Evolutionary conservation across 2,888 invertebrate genomes (phyloP).

Genomic region (Dynastes maya): DNA sequence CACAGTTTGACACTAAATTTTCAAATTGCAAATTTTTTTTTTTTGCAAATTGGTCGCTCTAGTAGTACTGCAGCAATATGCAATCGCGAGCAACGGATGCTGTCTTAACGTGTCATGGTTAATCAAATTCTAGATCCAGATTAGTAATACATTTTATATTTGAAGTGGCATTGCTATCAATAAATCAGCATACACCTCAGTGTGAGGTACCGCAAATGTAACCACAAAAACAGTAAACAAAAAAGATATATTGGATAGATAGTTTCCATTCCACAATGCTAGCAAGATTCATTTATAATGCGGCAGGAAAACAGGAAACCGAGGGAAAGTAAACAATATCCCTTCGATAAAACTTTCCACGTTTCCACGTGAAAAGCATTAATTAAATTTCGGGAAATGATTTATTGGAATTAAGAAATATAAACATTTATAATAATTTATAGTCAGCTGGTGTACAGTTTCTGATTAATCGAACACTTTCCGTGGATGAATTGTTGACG

Average conservation of each 20-base stretch:
- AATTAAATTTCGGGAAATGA: slow-evolving; percentile 39
- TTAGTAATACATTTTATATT: too few species aligned
- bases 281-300: neutral
- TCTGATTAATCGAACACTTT: slow-evolving; percentile 46
- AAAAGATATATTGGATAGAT: neutral
- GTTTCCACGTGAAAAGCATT: slow-evolving; percentile 14
- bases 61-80: too few species aligned
- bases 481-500: slow-evolving; percentile 44
- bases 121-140: too few species aligned
- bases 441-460: slow-evolving; percentile 32
- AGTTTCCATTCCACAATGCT: neutral
- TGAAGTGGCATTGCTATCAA: neutral
- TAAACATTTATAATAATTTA: slow-evolving; percentile 47
- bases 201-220: too few species aligned
- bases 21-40: too few species aligned
- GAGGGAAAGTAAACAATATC: slow-evolving; percentile 16
- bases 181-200: too few species aligned
- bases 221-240: neutral
- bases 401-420: slow-evolving; percentile 26
- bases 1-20: too few species aligned
- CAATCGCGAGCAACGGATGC: too few species aligned
- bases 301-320: neutral
- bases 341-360: slow-evolving; percentile 14
- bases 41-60: too few species aligned
- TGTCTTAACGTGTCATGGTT: too few species aligned